Conservation (phyloP, 1,140 invertebrate species). For the Anoplolepis gracilipes region DNA sequence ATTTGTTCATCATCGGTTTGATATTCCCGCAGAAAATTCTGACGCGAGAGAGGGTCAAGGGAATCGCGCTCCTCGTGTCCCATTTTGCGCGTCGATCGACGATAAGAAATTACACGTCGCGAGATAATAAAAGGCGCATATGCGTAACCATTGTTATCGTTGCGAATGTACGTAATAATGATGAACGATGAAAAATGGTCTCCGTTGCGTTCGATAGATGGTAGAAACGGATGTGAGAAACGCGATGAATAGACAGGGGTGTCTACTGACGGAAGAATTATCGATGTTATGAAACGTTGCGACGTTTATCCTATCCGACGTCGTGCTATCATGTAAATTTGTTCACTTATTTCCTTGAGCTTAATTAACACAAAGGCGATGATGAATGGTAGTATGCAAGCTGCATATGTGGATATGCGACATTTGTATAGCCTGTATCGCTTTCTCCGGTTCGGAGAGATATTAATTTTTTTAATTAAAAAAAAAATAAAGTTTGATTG, state of each 20-base stretch:
- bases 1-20: neutral
- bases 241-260: neutral
- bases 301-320: neutral
- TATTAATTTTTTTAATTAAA: neutral
- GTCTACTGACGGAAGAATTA: slow-evolving; percentile 21
- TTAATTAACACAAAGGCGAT: slow-evolving; percentile 42
- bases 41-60: neutral
- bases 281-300: slow-evolving; percentile 7
- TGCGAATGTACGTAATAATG: too few species aligned
- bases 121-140: slow-evolving; percentile 49
- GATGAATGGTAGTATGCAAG: neutral
- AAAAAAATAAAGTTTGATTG: neutral
- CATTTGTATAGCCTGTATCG: neutral
- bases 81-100: slow-evolving; percentile 30
- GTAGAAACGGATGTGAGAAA: neutral
- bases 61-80: neutral
- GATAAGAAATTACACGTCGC: neutral
- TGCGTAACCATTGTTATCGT: slow-evolving; percentile 28
- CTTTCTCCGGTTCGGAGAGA: neutral
- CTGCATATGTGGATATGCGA: neutral
- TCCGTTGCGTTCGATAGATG: slow-evolving; percentile 11
- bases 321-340: slow-evolving; percentile 47
- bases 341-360: slow-evolving; percentile 27
- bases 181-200: slow-evolving; percentile 45
- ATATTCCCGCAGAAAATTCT: neutral